These are phyloP conservation scores for Scopus umbretta DNA, from an alignment of 2,113 vertebrate genomes.

Conservation along the genomic window DNA sequence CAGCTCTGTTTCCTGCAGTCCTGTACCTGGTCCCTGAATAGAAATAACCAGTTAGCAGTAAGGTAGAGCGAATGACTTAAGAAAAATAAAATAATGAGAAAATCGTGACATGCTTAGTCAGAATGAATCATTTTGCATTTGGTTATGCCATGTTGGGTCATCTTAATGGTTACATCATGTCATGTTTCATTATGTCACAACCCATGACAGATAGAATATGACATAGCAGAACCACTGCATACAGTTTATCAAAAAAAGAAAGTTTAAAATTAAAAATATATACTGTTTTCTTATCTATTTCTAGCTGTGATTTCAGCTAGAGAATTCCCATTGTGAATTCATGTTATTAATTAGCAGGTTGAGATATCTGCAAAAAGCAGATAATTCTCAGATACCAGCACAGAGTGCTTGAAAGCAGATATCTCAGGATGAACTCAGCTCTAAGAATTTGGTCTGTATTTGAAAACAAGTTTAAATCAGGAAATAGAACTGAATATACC, in stretches of 20 bases:
- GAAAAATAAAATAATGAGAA: neutral
- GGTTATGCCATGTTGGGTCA: neutral
- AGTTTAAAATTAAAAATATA: neutral
- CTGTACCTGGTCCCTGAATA: neutral
- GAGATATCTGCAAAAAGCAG: slow-evolving; percentile 49
- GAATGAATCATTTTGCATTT: slow-evolving; percentile 8
- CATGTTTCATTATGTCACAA: slow-evolving; percentile 34
- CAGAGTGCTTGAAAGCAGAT: neutral
- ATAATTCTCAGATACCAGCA: slow-evolving; percentile 38
- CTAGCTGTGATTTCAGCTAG: neutral
- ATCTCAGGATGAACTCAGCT: neutral
- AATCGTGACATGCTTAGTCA: slow-evolving; percentile 1
- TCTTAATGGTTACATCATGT: neutral
- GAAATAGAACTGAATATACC: neutral
- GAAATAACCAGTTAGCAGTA: neutral
- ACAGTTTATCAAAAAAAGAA: neutral
- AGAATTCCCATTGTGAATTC: neutral
- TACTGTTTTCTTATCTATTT: slow-evolving; percentile 10
- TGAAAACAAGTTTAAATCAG: neutral
- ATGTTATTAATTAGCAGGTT: slow-evolving; percentile 41
- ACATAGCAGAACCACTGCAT: neutral
- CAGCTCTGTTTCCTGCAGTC: neutral
- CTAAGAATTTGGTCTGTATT: neutral
- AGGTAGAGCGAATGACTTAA: neutral
- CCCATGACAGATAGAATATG: neutral